Evolutionary conservation across 2,797 vertebrate genomes (phyloP), one percentile per base, ranked within the genome.

Genomic region (Oryzias sinensis): DNA sequence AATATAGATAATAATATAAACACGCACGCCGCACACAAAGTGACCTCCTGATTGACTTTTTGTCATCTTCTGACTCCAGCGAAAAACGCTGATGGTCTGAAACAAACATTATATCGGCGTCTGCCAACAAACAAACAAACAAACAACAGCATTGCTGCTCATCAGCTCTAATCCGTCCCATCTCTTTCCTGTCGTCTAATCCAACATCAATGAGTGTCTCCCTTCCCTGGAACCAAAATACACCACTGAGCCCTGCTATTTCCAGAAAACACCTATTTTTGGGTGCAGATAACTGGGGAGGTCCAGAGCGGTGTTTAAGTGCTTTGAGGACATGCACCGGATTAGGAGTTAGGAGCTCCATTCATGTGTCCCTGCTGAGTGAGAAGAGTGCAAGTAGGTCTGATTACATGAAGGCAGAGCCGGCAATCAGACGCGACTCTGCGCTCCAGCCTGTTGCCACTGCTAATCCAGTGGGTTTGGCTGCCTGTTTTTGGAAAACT

Each of bases 111-210:
- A 29, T 29, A 29, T 29, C 5, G 7, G 4, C 9, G 29, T 33
- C 8, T 33, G 29, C 29, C 8, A 9, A 16, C 65, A 17, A 60
- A 46, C 13, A 8, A 25, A 29, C 59, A 49, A 55, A 68, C 68
- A 63, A 56, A 44, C 74, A 70, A 57, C 49, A 67, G 50, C 52
- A 46, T 61, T 63, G 43, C 72, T 75, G 58, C 72, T 86, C 86
- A 87, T 83, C 84, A 80, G 67, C 37, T 29, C 59, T 82, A 90
- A 89, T 90, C 89, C 76, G 78, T 80, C 74, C 82, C 18, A 63
- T 84, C 83, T 85, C 73, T 84, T 87, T 89, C 86, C 87, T 81
- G 77, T 70, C 62, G 55, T 78, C 83, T 91, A 90, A 92, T 88
- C 88, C 89, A 77, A 65, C 86, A 87, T 87, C 79, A 82, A 76